Base-by-base conservation (phyloP, 2,888 invertebrate genomes). In the Drosophila emarginata region DNA sequence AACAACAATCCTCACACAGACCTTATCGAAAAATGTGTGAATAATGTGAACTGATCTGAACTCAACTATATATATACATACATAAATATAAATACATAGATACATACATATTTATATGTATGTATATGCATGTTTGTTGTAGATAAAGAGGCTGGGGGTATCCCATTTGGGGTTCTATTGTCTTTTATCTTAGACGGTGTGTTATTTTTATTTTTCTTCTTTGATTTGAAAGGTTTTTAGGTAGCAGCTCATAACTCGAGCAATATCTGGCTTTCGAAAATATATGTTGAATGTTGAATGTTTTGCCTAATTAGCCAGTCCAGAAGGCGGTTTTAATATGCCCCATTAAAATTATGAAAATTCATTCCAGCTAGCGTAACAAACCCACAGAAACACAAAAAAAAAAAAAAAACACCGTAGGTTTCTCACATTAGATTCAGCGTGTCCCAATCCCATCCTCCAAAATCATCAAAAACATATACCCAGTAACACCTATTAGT, bases 331-430 rank as follows among this genome's bases (percentile, higher is more conserved):
- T 77, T 61, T 84, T 87, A 82, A 87, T 87, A 77, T 79, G 82
- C 72, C 75, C 73, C 79, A 84, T 82, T 87, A 77, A 87, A 87
- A 82, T 82, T 84, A 82, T 82, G 85, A 82, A 82, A 82, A 87
- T 87, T 45, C 45, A 45, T 40, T 40, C 15, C 39, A 15, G 14
- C 14, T 14, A 40, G 15, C 18, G 18, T 9, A 40, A 40, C 39
- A n/a, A 32, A 32, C 32, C 32, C 11, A 32, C 26, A 26, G 4
- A 23, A 23, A 23, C 2, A 23, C 2, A 11, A 36, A 11, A 11
- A 11, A 36, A 36, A 11, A 18, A 45, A 18, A 45, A 45, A 21
- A 9, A 2, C 18, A 45, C 9, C 15, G 3, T 45, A 3, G 18
- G 12, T 62, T 75, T 72, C 78, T 64, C 69, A 78, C 69, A 79